A percentile compares a stretch with the other conserved stretches of the same genome.
These are phyloP conservation scores for Argya squamiceps DNA, from an alignment of 2,797 vertebrate species.

Conservation along the genomic window DNA sequence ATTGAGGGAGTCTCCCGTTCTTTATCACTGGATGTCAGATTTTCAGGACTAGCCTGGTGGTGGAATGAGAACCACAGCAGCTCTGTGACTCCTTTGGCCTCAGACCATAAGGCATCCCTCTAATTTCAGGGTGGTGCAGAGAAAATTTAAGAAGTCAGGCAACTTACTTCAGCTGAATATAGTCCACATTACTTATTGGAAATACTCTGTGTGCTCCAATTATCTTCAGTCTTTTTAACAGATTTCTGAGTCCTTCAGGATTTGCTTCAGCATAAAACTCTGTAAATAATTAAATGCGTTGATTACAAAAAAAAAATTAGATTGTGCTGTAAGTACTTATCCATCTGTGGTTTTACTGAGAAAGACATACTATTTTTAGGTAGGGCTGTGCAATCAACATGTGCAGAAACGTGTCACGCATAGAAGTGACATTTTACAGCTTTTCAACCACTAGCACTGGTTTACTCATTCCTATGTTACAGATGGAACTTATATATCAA, in stretches of 20 bases:
- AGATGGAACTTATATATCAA: neutral
- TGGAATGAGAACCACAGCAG: neutral
- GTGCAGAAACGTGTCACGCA: neutral
- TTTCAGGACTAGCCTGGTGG: neutral
- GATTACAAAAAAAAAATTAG: neutral
- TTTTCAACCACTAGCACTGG: neutral
- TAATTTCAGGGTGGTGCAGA: neutral
- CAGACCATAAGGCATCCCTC: neutral
- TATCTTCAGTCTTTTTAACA: neutral
- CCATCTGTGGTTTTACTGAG: conserved; percentile 36
- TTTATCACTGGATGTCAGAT: neutral
- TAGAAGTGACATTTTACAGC: neutral
- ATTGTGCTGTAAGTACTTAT: conserved; percentile 17
- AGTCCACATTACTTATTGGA: neutral
- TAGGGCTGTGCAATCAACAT: neutral
- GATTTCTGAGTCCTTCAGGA: neutral
- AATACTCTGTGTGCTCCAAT: neutral
- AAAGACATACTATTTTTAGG: conserved; percentile 26
- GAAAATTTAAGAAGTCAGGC: neutral
- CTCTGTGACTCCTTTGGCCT: neutral
- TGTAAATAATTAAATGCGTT: conserved; percentile 47
- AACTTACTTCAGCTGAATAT: neutral
- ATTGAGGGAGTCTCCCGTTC: neutral
- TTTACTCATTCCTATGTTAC: neutral
- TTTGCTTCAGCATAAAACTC: neutral